Conservation (phyloP, 2,113 vertebrate species). For the Aramus guarauna region DNA sequence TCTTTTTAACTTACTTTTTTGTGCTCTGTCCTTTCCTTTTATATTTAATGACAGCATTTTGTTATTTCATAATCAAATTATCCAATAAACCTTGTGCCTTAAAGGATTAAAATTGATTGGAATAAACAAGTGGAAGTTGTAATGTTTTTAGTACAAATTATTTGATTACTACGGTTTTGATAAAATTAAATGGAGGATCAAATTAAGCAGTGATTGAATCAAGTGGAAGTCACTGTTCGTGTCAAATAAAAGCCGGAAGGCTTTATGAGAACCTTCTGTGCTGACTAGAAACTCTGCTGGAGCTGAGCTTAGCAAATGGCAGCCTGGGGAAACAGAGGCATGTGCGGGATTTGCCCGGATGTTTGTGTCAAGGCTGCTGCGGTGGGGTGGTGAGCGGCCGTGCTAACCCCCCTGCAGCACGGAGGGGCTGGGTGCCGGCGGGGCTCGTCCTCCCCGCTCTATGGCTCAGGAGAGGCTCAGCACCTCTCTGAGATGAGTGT, state of each 20-base stretch:
- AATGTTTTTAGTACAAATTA: conserved; percentile 23
- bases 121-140: conserved; percentile 51
- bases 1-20: background rate
- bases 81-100: background rate
- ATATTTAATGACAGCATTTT: background rate
- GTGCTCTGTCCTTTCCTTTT: background rate
- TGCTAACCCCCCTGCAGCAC: background rate
- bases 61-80: conserved; percentile 2
- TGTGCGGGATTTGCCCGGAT: rapidly evolving
- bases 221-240: background rate
- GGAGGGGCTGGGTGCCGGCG: rapidly evolving
- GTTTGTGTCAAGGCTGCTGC: background rate
- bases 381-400: background rate
- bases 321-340: background rate
- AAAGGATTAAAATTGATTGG: conserved; percentile 29
- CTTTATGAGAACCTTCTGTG: background rate
- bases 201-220: conserved; percentile 58
- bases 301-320: background rate
- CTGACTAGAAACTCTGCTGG: background rate
- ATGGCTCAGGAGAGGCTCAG: background rate
- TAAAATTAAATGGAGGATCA: conserved; percentile 58
- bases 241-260: background rate
- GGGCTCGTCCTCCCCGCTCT: background rate
- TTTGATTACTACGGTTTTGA: conserved; percentile 36
- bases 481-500: background rate